Evolutionary conservation across 2,113 vertebrate genomes (phyloP).

Genomic region (Thunnus thynnus): DNA sequence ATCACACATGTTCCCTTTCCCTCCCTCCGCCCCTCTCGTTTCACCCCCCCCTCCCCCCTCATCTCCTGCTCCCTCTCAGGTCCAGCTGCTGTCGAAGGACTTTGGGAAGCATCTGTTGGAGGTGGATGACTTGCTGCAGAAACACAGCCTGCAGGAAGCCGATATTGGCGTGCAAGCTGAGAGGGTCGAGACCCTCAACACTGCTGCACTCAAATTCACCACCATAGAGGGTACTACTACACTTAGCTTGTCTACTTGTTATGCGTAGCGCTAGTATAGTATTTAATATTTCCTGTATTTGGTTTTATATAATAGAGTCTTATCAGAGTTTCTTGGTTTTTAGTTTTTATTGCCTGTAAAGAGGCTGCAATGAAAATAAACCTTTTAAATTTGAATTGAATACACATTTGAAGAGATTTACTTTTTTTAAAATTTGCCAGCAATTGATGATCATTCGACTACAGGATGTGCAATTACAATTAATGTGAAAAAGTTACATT

Average conservation of each 20-base stretch:
- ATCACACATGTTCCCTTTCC: neutral
- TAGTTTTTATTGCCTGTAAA: neutral
- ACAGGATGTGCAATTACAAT: too few species aligned
- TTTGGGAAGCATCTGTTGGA: conserved; percentile 95
- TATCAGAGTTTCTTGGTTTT: neutral
- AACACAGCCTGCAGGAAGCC: conserved; percentile 91
- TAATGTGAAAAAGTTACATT: too few species aligned
- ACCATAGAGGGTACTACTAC: conserved; percentile 87
- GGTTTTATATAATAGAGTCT: neutral
- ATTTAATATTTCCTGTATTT: neutral
- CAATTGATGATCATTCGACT: too few species aligned
- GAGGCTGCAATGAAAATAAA: too few species aligned
- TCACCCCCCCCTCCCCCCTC: neutral
- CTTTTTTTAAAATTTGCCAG: too few species aligned
- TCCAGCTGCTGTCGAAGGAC: conserved; percentile 91
- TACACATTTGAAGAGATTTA: too few species aligned
- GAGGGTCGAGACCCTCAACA: conserved; percentile 90
- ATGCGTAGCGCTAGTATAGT: neutral
- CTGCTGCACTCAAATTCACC: conserved; percentile 90
- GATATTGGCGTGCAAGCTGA: conserved; percentile 92
- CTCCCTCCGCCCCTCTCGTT: neutral
- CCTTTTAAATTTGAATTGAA: too few species aligned
- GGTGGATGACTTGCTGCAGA: conserved; percentile 95
- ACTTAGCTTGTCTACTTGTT: too few species aligned
- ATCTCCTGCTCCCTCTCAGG: conserved; percentile 67